Evolutionary conservation across 53 echinoderm and acorn worm species (phyloP).

Genomic region (Luidia sarsii): DNA sequence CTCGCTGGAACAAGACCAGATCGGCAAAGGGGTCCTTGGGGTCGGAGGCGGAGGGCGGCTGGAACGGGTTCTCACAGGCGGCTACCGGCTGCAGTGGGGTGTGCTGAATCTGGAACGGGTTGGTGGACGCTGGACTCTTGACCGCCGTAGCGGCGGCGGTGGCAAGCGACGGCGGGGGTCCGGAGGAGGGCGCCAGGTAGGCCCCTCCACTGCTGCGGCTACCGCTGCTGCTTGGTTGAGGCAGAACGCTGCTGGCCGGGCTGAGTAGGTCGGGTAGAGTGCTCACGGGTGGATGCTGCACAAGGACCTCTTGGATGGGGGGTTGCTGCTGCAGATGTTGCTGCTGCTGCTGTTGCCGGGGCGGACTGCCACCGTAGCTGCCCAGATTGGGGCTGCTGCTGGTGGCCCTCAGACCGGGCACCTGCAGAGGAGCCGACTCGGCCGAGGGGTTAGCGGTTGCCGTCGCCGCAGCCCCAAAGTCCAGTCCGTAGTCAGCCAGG

Average conservation of each 20-base stretch:
- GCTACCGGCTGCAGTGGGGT: constrained; percentile 27
- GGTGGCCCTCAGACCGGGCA: constrained; percentile 32
- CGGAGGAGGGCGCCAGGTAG: neutral
- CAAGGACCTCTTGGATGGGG: constrained; percentile 21
- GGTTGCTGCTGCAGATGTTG: neutral
- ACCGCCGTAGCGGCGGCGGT: neutral
- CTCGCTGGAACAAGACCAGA: constrained; percentile 69
- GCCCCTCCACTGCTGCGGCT: neutral
- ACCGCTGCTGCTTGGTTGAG: constrained; percentile 6
- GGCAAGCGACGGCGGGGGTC: neutral
- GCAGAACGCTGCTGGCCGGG: constrained; percentile 24
- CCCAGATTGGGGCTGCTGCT: constrained; percentile 37
- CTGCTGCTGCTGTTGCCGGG: neutral
- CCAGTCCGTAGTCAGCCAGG: constrained; percentile 39
- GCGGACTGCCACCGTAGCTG: neutral
- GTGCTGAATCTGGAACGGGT: constrained; percentile 25
- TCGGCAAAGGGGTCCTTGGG: constrained; percentile 78
- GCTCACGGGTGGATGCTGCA: constrained; percentile 37
- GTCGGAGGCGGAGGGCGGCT: neutral
- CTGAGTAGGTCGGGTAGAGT: constrained; percentile 40
- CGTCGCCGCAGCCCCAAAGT: constrained; percentile 2
- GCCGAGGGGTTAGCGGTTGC: neutral
- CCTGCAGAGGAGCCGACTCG: neutral
- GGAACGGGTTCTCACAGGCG: constrained; percentile 36
- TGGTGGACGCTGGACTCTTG: neutral